Percentiles rank a stretch among this genome's conserved stretches.
These are phyloP conservation scores for Idris sp. DNA, from an alignment of 1,140 invertebrate species.

Conservation along the genomic window DNA sequence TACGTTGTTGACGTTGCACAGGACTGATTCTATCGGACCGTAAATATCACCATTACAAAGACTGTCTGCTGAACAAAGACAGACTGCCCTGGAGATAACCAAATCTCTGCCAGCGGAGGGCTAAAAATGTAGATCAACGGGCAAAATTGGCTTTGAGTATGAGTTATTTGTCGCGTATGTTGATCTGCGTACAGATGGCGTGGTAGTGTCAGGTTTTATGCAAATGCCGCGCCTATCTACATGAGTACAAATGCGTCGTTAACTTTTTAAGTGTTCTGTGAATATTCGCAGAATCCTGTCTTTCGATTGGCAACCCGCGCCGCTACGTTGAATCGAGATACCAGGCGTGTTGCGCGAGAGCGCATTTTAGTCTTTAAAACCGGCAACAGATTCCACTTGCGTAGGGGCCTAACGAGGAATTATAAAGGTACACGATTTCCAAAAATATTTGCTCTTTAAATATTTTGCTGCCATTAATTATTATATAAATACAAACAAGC, in stretches of 20 bases:
- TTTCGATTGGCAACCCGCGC: conserved; percentile 38
- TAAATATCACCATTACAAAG: conserved; percentile 75
- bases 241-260: conserved; percentile 41
- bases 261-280: conserved; percentile 46
- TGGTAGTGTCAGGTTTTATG: conserved; percentile 13
- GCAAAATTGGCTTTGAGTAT: too few relatives aligned
- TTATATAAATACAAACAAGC: too few relatives aligned
- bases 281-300: conserved; percentile 57
- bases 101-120: too few relatives aligned
- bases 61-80: conserved; percentile 53
- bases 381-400: conserved; percentile 37
- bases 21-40: conserved; percentile 75
- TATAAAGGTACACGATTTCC: too few relatives aligned
- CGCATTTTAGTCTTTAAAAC: conserved; percentile 54
- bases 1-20: conserved; percentile 69
- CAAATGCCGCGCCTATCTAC: conserved; percentile 26
- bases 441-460: too few relatives aligned
- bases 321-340: conserved; percentile 58
- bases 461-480: too few relatives aligned
- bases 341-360: conserved; percentile 41
- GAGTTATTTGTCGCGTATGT: too few relatives aligned
- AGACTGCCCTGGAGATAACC: not conserved
- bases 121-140: too few relatives aligned
- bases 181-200: too few relatives aligned
- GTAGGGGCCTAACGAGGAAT: conserved; percentile 32